Evolutionary conservation across 2,113 vertebrate species (phyloP).

Genomic region (Brachyhypopomus gauderio): DNA sequence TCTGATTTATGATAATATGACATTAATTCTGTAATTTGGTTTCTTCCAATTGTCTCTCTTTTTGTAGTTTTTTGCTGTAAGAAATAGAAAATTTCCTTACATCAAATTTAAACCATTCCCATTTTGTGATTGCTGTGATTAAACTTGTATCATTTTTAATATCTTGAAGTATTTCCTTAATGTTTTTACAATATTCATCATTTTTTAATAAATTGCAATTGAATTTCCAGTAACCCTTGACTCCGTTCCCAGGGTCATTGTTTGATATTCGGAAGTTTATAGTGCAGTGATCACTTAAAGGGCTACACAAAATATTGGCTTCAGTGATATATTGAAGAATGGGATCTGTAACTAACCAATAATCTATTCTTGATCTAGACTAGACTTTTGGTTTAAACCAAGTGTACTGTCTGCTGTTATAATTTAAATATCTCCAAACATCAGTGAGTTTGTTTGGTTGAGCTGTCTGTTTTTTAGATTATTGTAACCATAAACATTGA

Average conservation of each 20-base stretch:
- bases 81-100: slow-evolving; percentile 7
- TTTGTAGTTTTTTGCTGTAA: slow-evolving; percentile 26
- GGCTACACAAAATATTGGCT: slow-evolving; percentile 7
- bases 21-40: slow-evolving; percentile 8
- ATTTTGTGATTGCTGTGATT: slow-evolving; percentile 23
- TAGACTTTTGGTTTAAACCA: slow-evolving; percentile 26
- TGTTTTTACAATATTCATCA: slow-evolving; percentile 10
- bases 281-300: slow-evolving; percentile 29
- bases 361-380: slow-evolving; percentile 27
- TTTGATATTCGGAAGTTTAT: slow-evolving; percentile 16
- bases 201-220: slow-evolving; percentile 26
- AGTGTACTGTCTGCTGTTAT: slow-evolving; percentile 13
- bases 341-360: slow-evolving; percentile 17
- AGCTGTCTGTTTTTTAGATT: slow-evolving; percentile 9
- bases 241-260: background rate
- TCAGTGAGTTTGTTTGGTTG: background rate
- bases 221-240: slow-evolving; percentile 36
- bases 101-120: slow-evolving; percentile 37
- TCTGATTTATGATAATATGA: background rate
- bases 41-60: slow-evolving; percentile 8
- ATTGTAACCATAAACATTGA: slow-evolving; percentile 40
- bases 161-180: slow-evolving; percentile 13
- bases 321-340: background rate
- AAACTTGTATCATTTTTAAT: slow-evolving; percentile 15
- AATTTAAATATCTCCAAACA: slow-evolving; percentile 26